Conservation (phyloP, 2,888 invertebrate species). For the Microctonus hyperodae region DNA sequence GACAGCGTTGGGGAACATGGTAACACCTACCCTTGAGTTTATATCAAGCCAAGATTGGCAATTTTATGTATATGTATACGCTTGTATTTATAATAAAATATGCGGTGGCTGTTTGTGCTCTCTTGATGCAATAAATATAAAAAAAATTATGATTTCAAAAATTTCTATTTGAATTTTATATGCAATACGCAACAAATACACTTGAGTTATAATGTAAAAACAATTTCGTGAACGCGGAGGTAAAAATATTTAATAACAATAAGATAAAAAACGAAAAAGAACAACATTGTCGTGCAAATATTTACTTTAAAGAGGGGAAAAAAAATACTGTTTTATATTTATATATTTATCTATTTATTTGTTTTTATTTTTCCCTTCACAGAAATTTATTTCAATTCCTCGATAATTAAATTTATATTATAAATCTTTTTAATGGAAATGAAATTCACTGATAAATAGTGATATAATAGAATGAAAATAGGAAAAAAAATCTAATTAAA, state of each 20-base stretch:
- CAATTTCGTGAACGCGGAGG: not conserved
- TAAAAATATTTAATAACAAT: not conserved
- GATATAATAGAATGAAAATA: too few species aligned
- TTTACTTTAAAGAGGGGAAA: slow-evolving; percentile 19
- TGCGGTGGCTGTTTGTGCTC: not conserved
- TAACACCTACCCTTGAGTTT: slow-evolving; percentile 3
- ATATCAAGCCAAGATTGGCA: not conserved
- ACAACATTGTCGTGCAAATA: slow-evolving; percentile 33
- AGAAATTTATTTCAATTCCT: too few species aligned
- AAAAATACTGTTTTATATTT: not conserved
- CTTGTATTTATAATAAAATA: too few species aligned
- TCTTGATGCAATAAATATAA: not conserved
- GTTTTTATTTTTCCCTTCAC: not conserved
- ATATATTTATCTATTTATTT: slow-evolving; percentile 6
- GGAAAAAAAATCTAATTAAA: too few species aligned
- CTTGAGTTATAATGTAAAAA: not conserved
- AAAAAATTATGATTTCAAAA: not conserved
- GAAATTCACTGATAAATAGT: too few species aligned
- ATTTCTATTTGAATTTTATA: slow-evolving; percentile 7
- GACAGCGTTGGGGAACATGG: slow-evolving; percentile 26
- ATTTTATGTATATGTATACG: not conserved
- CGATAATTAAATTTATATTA: too few species aligned
- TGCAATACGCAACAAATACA: not conserved
- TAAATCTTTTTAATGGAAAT: too few species aligned
- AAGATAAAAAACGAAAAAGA: not conserved